Conservation (phyloP, 2,888 invertebrate genomes). For the Lissonota sp. region DNA sequence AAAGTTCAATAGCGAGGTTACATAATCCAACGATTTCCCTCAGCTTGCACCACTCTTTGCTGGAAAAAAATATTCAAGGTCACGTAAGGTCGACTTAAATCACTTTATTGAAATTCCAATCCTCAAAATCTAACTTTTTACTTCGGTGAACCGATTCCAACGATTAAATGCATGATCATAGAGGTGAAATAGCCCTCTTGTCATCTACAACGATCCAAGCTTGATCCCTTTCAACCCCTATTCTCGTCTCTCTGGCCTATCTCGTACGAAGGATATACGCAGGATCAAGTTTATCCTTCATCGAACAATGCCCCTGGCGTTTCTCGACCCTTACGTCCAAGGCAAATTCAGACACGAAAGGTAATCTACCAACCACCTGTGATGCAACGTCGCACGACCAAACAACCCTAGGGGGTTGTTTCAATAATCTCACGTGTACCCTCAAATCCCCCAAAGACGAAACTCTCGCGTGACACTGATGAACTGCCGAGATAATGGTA, state of each 20-base stretch:
- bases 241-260: not conserved
- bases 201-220: too few relatives aligned
- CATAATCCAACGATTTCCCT: not conserved
- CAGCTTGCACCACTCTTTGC: too few relatives aligned
- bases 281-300: constrained; percentile 19
- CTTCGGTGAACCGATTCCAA: too few relatives aligned
- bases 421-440: constrained; percentile 56
- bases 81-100: too few relatives aligned
- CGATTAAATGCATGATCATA: too few relatives aligned
- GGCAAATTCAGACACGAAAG: constrained; percentile 52
- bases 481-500: not conserved
- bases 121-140: too few relatives aligned
- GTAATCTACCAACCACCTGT: constrained; percentile 70
- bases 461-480: too few relatives aligned
- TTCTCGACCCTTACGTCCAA: constrained; percentile 4
- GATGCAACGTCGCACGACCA: constrained; percentile 58
- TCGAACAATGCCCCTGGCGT: constrained; percentile 19
- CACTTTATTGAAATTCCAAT: too few relatives aligned
- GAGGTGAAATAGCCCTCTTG: too few relatives aligned
- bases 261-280: not conserved
- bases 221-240: not conserved
- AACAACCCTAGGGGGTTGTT: constrained; percentile 26
- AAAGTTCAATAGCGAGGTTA: constrained; percentile 22
- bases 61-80: too few relatives aligned
- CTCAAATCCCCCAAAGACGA: too few relatives aligned